These are phyloP conservation scores for Channa maculata DNA, from an alignment of 2,113 vertebrate species.

Conservation along the genomic window DNA sequence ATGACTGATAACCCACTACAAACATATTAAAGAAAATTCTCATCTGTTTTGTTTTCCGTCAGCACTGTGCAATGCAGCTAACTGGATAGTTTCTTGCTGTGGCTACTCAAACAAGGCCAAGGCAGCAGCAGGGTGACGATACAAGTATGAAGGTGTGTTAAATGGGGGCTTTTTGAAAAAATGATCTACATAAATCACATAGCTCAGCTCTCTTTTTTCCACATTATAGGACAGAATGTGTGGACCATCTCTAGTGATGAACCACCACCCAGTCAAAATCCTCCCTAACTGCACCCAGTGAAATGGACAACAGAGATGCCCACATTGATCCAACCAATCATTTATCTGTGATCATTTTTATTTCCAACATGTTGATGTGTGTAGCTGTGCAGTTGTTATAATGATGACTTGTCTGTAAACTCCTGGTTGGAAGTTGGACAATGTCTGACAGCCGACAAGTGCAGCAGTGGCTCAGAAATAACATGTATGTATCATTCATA, in stretches of 20 bases:
- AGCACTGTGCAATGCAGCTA: slow-evolving; percentile 51
- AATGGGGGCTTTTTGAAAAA: neutral
- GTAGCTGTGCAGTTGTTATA: slow-evolving; percentile 54
- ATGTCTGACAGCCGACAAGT: slow-evolving; percentile 67
- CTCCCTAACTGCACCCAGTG: neutral
- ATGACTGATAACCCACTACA: neutral
- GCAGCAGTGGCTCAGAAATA: slow-evolving; percentile 10
- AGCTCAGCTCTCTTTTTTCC: neutral
- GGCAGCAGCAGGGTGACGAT: slow-evolving; percentile 28
- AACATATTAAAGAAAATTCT: slow-evolving; percentile 1
- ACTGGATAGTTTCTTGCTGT: slow-evolving; percentile 68
- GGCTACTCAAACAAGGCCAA: slow-evolving; percentile 33
- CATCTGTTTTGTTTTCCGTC: neutral
- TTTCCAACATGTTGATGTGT: neutral
- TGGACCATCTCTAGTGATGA: slow-evolving; percentile 54
- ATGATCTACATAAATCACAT: neutral
- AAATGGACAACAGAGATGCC: neutral
- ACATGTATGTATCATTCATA: neutral
- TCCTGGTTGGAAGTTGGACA: slow-evolving; percentile 55
- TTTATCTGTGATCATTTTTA: neutral
- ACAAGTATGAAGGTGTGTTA: slow-evolving; percentile 43
- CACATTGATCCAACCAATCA: neutral
- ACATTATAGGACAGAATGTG: slow-evolving; percentile 55
- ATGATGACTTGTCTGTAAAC: slow-evolving; percentile 78
- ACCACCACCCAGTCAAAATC: slow-evolving; percentile 7